Evolutionary conservation across 2,797 vertebrate genomes (phyloP).

Genomic region (Ctenochaetus hawaiiensis): DNA sequence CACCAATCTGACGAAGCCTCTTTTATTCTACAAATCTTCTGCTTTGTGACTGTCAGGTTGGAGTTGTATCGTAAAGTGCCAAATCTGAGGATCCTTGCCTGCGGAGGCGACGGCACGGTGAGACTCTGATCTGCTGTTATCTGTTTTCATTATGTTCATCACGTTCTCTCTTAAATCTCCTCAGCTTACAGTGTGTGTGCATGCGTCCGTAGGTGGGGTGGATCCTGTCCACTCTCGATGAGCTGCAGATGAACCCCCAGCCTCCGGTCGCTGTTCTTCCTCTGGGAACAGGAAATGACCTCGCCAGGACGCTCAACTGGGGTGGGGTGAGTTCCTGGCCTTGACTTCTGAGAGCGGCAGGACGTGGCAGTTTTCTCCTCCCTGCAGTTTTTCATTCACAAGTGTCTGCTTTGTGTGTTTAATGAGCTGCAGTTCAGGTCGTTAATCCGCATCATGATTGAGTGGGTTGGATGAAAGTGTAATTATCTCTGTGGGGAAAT

Average conservation of each 20-base stretch:
- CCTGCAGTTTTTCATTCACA: conserved; percentile 10
- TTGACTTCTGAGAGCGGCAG: conserved; percentile 53
- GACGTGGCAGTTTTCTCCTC: conserved; percentile 20
- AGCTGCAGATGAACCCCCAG: conserved; percentile 94
- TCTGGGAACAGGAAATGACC: conserved; percentile 98
- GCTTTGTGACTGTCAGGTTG: conserved; percentile 83
- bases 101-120: conserved; percentile 97
- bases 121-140: conserved; percentile 27
- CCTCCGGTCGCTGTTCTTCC: conserved; percentile 98
- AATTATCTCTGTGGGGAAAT: neutral
- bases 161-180: neutral
- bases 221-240: conserved; percentile 97
- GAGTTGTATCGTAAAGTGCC: conserved; percentile 98
- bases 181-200: neutral
- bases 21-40: conserved; percentile 15
- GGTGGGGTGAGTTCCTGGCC: conserved; percentile 92
- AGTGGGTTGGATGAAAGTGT: neutral
- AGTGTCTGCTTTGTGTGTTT: neutral
- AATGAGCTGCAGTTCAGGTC: neutral
- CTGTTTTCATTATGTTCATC: fast-evolving
- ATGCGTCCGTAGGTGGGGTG: conserved; percentile 92
- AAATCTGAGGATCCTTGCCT: conserved; percentile 96
- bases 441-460: neutral
- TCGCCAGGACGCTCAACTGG: conserved; percentile 99
- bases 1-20: conserved; percentile 7